Evolutionary conservation across 1,140 invertebrate genomes (phyloP).

Genomic region (Bombus waltoni): DNA sequence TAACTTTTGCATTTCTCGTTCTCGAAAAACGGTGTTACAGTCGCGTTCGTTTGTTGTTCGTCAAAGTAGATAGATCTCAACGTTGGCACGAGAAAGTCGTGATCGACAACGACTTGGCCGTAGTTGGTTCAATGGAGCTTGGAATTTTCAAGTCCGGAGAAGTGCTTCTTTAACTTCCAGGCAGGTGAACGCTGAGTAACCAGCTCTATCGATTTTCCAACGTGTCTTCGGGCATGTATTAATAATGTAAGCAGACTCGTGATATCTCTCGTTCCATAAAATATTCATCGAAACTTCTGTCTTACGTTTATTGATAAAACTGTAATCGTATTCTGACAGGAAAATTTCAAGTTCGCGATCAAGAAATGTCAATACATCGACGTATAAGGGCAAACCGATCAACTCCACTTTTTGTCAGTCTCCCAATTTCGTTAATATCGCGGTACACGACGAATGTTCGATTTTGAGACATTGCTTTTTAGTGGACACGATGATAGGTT

Average conservation of each 20-base stretch:
- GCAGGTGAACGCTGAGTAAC: slow-evolving; percentile 6
- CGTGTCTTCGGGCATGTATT: slow-evolving; percentile 14
- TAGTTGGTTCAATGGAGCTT: slow-evolving; percentile 12
- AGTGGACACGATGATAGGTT: not conserved
- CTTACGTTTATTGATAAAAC: not conserved
- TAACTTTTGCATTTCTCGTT: not conserved
- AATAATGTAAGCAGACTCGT: slow-evolving; percentile 12
- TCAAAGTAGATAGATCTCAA: too few species aligned
- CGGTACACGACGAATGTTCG: not conserved
- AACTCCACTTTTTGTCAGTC: not conserved
- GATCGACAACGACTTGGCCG: not conserved
- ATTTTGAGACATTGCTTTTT: not conserved
- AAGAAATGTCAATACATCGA: not conserved
- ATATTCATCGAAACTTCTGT: not conserved
- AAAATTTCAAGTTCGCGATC: not conserved
- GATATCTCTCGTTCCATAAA: not conserved
- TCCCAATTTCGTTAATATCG: not conserved
- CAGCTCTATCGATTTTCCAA: slow-evolving; percentile 26
- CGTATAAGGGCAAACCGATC: not conserved
- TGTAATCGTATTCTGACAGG: not conserved
- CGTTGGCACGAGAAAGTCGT: not conserved
- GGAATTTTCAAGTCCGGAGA: slow-evolving; percentile 36
- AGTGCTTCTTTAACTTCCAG: not conserved
- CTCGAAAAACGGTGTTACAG: not conserved
- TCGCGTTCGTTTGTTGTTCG: not conserved